Evolutionary conservation across 2,888 invertebrate genomes (phyloP).

Genomic region (Cheilosia variabilis): DNA sequence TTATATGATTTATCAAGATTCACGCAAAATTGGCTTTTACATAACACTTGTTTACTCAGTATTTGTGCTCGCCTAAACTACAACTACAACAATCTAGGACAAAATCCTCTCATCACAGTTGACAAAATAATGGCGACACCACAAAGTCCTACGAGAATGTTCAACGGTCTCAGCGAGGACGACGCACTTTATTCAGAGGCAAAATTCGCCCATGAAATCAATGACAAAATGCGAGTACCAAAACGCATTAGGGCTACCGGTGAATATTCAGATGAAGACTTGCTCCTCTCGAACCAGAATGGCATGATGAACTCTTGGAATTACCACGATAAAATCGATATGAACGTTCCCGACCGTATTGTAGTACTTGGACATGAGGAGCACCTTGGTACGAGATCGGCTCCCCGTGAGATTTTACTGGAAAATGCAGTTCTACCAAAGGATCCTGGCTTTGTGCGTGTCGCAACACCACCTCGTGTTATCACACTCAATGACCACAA

Average conservation of each 20-base stretch:
- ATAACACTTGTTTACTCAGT: conserved; percentile 18
- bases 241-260: conserved; percentile 91
- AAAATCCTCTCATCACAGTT: not conserved
- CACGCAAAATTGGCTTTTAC: conserved; percentile 6
- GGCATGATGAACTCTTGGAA: conserved; percentile 86
- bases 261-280: conserved; percentile 87
- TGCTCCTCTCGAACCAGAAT: conserved; percentile 86
- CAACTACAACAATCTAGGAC: not conserved
- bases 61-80: not conserved
- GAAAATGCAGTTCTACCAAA: conserved; percentile 92
- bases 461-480: conserved; percentile 94
- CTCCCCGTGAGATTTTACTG: conserved; percentile 93
- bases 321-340: conserved; percentile 91
- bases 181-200: conserved; percentile 82
- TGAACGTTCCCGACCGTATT: conserved; percentile 97
- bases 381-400: conserved; percentile 88
- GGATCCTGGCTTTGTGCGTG: conserved; percentile 90
- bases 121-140: conserved; percentile 85
- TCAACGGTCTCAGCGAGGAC: conserved; percentile 88
- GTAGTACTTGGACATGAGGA: conserved; percentile 92
- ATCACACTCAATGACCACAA: conserved; percentile 94
- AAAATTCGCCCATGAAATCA: conserved; percentile 90
- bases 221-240: conserved; percentile 92
- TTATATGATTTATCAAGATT: not conserved
- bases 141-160: conserved; percentile 86